phyloP scores from a whole-genome alignment of 92 coral and sea anemone species.

The Desmophyllum pertusum region DNA sequence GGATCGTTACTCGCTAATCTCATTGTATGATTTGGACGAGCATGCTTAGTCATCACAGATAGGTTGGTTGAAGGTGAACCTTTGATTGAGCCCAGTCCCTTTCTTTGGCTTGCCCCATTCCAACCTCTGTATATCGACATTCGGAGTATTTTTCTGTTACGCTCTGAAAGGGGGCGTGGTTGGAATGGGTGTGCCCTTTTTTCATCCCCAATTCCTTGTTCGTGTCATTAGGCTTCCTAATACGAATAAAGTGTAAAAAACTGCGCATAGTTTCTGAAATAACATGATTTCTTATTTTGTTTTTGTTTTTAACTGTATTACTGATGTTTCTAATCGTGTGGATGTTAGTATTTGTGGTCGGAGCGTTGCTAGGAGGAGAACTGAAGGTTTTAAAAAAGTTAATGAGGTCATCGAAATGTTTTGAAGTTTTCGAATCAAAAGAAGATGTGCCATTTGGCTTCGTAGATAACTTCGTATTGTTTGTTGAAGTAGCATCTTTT shows the following conservation, averaged over 20 bases:
- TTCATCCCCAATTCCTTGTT: background rate
- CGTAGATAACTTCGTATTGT: background rate
- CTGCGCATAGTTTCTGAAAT: background rate
- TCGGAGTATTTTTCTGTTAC: background rate
- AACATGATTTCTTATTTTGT: background rate
- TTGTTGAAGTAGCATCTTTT: background rate
- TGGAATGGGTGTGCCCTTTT: background rate
- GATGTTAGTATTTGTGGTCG: background rate
- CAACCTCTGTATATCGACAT: constrained; percentile 21
- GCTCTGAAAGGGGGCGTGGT: background rate
- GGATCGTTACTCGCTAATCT: background rate
- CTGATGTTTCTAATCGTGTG: background rate
- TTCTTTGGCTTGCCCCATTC: constrained; percentile 3
- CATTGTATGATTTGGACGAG: background rate
- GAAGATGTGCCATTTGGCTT: background rate
- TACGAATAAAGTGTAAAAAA: background rate
- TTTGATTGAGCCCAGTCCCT: background rate
- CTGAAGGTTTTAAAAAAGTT: constrained; percentile 17
- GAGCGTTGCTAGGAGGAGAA: background rate
- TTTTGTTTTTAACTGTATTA: no score
- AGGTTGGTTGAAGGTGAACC: background rate
- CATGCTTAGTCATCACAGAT: background rate
- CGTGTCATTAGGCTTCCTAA: constrained; percentile 3
- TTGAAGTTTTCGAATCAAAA: background rate
- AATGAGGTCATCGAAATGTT: constrained; percentile 22